Evolutionary conservation across 2,888 invertebrate species (phyloP).

Genomic region (Auanema freiburgensis): DNA sequence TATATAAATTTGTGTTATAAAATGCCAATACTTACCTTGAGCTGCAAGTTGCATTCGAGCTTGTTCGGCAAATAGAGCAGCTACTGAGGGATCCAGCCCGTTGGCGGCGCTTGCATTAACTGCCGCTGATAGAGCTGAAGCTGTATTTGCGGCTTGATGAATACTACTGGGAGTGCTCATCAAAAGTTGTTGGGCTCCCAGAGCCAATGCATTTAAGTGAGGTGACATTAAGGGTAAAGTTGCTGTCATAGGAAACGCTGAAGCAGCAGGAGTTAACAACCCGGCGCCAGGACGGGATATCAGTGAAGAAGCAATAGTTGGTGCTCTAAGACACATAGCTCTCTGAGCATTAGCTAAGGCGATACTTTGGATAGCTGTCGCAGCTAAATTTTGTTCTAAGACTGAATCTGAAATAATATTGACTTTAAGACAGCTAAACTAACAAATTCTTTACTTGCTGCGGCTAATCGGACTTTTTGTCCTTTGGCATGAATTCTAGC

Average conservation of each 20-base stretch:
- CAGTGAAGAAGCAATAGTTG: conserved; percentile 32
- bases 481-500: conserved; percentile 99
- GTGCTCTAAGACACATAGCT: conserved; percentile 34
- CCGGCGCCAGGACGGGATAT: conserved; percentile 25
- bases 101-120: too few relatives aligned
- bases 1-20: not conserved
- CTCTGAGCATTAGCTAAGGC: conserved; percentile 27
- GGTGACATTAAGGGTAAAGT: too few relatives aligned
- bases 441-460: conserved; percentile 32
- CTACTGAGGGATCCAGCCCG: conserved; percentile 16
- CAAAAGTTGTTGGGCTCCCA: conserved; percentile 37
- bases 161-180: conserved; percentile 21
- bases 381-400: conserved; percentile 23
- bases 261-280: too few relatives aligned
- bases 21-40: conserved; percentile 17
- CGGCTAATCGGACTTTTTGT: conserved; percentile 71
- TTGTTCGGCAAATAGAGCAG: conserved; percentile 38
- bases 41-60: conserved; percentile 35
- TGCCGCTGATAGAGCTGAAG: conserved; percentile 17
- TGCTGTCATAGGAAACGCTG: conserved; percentile 7
- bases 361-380: conserved; percentile 29
- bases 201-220: conserved; percentile 7
- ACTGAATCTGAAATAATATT: too few relatives aligned
- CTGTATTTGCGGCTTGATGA: conserved; percentile 21
- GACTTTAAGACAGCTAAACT: not conserved